Evolutionary conservation across 1,140 invertebrate species (phyloP), one percentile per base, ranked within the genome.

Genomic region (Aphidius ervi): DNA sequence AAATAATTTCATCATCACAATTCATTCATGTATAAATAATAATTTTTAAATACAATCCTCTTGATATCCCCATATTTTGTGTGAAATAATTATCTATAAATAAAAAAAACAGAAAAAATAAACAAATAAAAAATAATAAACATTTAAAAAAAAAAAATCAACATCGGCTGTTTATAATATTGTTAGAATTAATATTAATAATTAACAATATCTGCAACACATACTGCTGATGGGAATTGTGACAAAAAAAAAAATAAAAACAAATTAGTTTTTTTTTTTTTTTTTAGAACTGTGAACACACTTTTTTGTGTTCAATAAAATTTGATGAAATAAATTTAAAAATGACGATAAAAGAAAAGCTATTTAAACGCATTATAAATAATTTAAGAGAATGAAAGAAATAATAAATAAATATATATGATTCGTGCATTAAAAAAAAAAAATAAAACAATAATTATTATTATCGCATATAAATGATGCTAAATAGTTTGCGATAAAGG

Each of bases 401-500:
- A 54, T 16, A 42, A 54, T 41, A 54, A 40, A 54, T 5, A 39
- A 43, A 43, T 43, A 43, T 8, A 43, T 10, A 43, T 50, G 31
- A 50, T 39, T 20, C 48, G 48, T 31, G 20, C 10, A 47, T 48
- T n/a, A 42, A 31, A 40, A 48, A 55, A 55, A 71, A 68, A 72
- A 73, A 73, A 16, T 16, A 16, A 16, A 16, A 16, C 16, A 16
- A 16, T 16, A 16, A 16, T 16, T 65, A 67, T 74, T 74, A 74
- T 74, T 74, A 56, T 31, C 23, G 23, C 23, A 31, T 3, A 31
- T 31, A 31, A 31, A 31, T 31, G 23, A 31, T 31, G 23, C 23
- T 31, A 71, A 74, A 70, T 77, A 78, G 76, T 73, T 80, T 80
- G 69, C 69, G 57, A 68, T 76, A 75, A n/a, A 54, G 20, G 71